Percentiles rank a stretch among this genome's conserved stretches.
phyloP scores from a whole-genome alignment of 2,888 invertebrate genomes.

The Drosophila parthenogenetica region DNA sequence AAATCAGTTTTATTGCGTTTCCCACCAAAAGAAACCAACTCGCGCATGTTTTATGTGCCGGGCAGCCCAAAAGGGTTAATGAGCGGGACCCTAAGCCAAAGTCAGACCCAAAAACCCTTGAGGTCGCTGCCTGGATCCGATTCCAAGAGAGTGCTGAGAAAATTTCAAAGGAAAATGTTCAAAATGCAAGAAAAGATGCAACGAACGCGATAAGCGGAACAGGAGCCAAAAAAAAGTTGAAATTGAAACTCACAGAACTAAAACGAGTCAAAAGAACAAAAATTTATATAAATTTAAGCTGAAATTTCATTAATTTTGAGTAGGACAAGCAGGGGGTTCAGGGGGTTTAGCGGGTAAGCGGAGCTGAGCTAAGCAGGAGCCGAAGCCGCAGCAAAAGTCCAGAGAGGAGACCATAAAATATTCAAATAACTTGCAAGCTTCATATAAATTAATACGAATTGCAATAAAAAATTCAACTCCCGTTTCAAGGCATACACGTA shows the following conservation, averaged over 20 bases:
- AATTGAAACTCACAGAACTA: constrained; percentile 3
- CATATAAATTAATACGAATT: constrained; percentile 72
- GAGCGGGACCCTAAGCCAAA: constrained; percentile 50
- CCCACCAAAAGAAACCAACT: constrained; percentile 50
- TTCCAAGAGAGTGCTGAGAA: constrained; percentile 29
- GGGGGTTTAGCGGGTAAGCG: background rate
- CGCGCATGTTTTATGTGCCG: constrained; percentile 63
- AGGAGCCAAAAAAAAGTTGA: background rate
- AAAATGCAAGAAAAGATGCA: constrained; percentile 39
- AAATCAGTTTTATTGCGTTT: constrained; percentile 69
- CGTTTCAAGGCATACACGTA: constrained; percentile 55
- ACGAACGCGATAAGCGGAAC: constrained; percentile 32
- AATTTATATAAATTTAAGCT: constrained; percentile 57
- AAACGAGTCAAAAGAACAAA: constrained; percentile 5
- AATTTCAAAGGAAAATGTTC: constrained; percentile 69
- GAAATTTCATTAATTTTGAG: constrained; percentile 57
- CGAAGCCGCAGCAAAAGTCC: constrained; percentile 7
- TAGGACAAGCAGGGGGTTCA: background rate
- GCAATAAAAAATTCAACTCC: constrained; percentile 78
- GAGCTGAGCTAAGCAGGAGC: no score
- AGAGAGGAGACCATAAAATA: constrained; percentile 51
- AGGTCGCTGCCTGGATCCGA: constrained; percentile 43
- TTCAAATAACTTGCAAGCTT: constrained; percentile 56
- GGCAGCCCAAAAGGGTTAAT: constrained; percentile 67
- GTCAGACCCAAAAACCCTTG: constrained; percentile 40